Evolutionary conservation across 2,888 invertebrate genomes (phyloP).

Genomic region (Dicranocentrus wangi): DNA sequence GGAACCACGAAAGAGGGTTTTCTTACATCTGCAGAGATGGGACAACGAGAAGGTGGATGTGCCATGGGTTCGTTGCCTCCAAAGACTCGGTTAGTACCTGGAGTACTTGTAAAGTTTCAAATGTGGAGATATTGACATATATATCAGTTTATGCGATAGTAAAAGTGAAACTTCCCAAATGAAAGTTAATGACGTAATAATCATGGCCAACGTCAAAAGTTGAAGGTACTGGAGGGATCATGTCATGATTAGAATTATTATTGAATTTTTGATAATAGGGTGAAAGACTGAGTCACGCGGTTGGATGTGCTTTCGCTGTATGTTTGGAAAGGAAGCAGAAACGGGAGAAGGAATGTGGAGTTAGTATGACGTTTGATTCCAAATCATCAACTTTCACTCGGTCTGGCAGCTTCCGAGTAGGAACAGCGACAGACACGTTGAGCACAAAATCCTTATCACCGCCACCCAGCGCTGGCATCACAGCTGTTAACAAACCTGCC

Average conservation of each 20-base stretch:
- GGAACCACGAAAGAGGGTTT: constrained; percentile 97
- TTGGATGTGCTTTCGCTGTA: constrained; percentile 99
- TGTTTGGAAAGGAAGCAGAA: constrained; percentile 98
- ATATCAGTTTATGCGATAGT: background rate
- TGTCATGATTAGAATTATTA: too few species aligned
- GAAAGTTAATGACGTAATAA: background rate
- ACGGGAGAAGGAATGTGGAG: constrained; percentile 95
- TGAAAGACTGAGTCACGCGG: constrained; percentile 97
- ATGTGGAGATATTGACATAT: too few species aligned
- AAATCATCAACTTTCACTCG: constrained; percentile 93
- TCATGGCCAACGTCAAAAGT: too few species aligned
- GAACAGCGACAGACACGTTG: constrained; percentile 82
- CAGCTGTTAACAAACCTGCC: constrained; percentile 26
- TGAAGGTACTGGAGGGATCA: too few species aligned
- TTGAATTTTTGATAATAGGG: too few species aligned
- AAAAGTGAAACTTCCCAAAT: background rate
- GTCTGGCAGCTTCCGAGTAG: constrained; percentile 92
- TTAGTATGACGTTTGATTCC: constrained; percentile 93
- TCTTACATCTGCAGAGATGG: constrained; percentile 99
- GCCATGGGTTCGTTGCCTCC: constrained; percentile 97
- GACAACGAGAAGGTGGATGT: constrained; percentile 99
- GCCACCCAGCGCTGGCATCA: constrained; percentile 61
- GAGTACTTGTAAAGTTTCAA: too few species aligned
- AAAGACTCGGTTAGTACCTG: constrained; percentile 87
- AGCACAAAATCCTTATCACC: constrained; percentile 69